Evolutionary conservation across 2,888 invertebrate species (phyloP), one percentile per base, ranked within the genome.

Genomic region (Piscicola geometra): DNA sequence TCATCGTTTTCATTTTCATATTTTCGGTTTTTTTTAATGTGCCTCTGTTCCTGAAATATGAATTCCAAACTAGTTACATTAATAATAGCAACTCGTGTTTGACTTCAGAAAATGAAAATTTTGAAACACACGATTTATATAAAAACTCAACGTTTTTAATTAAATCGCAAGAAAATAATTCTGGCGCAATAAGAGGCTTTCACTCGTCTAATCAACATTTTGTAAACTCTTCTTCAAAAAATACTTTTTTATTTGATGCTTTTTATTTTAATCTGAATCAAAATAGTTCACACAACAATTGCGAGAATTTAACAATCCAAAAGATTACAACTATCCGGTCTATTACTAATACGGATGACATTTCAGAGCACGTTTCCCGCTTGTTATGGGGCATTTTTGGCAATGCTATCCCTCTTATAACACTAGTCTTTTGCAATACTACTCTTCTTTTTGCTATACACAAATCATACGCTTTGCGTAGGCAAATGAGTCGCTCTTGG

Each of bases 401-500:
- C 1, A 81, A 81, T 74, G 76, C 81, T 71, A 74, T 81, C 0
- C 81, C 81, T 0, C 75, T 81, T 30, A 60, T 79, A 30, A 67
- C 81, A 21, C 76, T 81, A 32, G 41, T 80, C 32, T 71, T 80
- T 64, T 81, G 79, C 75, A 81, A 81, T 75, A 71, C 78, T 1
- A 77, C 78, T 15, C 77, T 81, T 33, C 78, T 78, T 60, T 60
- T 75, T 2, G 78, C 79, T 67, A 81, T 81, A 18, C 81, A 81
- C 75, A 76, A 76, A 33, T 79, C 80, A 3, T 81, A 81, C 77
- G 82, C 80, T 33, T 75, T 83, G 66, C 79, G 83, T 5, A 79
- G 78, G 73, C 78, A 81, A n/a, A 83, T 83, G 83, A 81, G 80
- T 50, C 69, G 75, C 66, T 76, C 78, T 32, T 67, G 69, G 3